A percentile compares a stretch with the other conserved stretches of the same genome.
phyloP scores from a whole-genome alignment of 1,140 invertebrate genomes.

The Euwallacea fornicatus region DNA sequence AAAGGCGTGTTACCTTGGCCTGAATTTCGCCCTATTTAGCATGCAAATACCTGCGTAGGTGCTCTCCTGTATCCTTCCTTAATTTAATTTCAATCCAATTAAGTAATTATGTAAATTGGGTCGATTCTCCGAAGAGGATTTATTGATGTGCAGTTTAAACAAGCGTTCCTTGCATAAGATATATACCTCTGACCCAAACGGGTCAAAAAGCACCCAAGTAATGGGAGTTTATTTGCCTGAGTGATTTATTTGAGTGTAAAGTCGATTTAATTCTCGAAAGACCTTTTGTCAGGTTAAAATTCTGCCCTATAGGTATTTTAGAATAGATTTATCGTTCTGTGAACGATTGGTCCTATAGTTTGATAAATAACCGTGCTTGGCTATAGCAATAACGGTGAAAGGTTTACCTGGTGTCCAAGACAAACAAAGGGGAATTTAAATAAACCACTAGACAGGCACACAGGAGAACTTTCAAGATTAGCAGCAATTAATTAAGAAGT shows the following conservation, averaged over 20 bases:
- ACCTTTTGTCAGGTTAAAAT: constrained; percentile 27
- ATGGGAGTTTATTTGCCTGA: constrained; percentile 12
- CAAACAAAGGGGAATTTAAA: constrained; percentile 1
- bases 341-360: not conserved
- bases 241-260: constrained; percentile 23
- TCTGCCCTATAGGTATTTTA: constrained; percentile 22
- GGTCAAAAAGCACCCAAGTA: constrained; percentile 12
- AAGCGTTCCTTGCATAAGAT: constrained; percentile 11
- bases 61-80: not conserved
- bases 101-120: constrained; percentile 1
- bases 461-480: not conserved
- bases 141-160: constrained; percentile 2
- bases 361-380: constrained; percentile 10
- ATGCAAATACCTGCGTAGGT: not conserved
- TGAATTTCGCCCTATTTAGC: not conserved
- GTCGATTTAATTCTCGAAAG: constrained; percentile 27
- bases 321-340: constrained; percentile 22
- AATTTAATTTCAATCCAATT: not conserved
- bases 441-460: not conserved
- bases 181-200: constrained; percentile 2
- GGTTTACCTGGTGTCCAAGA: not conserved
- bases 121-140: constrained; percentile 4
- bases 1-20: not conserved
- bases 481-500: constrained; percentile 1
- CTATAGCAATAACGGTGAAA: not conserved